These are phyloP conservation scores for Seriola dumerili DNA, from an alignment of 2,113 vertebrate species.

Conservation along the genomic window DNA sequence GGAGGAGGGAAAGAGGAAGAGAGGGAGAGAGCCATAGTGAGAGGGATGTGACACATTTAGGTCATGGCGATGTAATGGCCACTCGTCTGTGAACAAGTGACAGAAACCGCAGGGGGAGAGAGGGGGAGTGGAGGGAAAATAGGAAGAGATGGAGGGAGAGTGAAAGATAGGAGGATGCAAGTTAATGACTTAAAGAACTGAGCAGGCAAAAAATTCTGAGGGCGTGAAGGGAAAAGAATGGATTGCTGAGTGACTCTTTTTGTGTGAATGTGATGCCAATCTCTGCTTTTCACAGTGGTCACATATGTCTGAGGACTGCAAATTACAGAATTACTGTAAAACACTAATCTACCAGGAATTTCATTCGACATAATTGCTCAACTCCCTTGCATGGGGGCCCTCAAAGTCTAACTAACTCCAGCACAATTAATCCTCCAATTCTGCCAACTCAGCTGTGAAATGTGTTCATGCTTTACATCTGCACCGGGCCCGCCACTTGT, in stretches of 20 bases:
- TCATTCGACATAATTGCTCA: conserved; percentile 34
- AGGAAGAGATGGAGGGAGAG: conserved; percentile 47
- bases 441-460: conserved; percentile 75
- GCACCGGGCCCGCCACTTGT: conserved; percentile 27
- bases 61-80: conserved; percentile 86
- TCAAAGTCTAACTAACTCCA: conserved; percentile 51
- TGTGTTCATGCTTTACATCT: conserved; percentile 65
- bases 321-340: conserved; percentile 24
- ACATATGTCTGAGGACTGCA: conserved; percentile 16
- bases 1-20: conserved; percentile 52
- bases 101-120: conserved; percentile 81
- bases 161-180: conserved; percentile 74
- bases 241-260: neutral
- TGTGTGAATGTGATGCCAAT: conserved; percentile 12
- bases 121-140: conserved; percentile 51
- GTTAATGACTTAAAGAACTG: conserved; percentile 74
- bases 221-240: neutral
- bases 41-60: conserved; percentile 86
- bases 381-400: conserved; percentile 7
- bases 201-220: conserved; percentile 53
- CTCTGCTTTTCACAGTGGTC: neutral
- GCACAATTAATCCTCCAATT: conserved; percentile 69
- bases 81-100: conserved; percentile 87
- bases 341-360: conserved; percentile 28
- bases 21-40: conserved; percentile 54